These are phyloP conservation scores for Bradynema listronoti DNA, from an alignment of 1,140 invertebrate genomes.

Conservation along the genomic window DNA sequence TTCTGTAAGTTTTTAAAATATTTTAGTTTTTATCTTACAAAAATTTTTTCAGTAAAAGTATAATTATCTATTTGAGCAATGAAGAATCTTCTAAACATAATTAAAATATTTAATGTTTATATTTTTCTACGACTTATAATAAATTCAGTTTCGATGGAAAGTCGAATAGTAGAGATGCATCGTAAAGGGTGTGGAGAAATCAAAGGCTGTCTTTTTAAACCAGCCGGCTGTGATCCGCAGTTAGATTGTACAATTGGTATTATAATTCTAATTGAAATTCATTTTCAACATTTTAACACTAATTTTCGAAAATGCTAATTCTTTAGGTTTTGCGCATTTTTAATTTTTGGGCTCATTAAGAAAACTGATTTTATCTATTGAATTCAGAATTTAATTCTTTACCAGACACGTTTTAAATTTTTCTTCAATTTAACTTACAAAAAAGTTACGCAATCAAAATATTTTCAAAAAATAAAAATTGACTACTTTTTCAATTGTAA, in stretches of 20 bases:
- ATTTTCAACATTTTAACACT: neutral
- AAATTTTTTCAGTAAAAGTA: no score
- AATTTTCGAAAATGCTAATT: neutral
- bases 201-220: constrained; percentile 48
- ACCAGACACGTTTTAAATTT: neutral
- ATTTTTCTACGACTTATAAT: no score
- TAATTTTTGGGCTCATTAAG: neutral
- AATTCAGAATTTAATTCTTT: no score
- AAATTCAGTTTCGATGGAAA: neutral
- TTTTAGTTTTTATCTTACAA: no score
- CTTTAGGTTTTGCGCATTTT: neutral
- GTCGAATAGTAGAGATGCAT: constrained; percentile 1
- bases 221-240: constrained; percentile 42
- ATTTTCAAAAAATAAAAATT: no score
- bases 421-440: neutral
- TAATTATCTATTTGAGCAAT: no score
- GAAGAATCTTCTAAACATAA: no score
- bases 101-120: no score
- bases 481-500: no score
- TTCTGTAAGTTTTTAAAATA: no score
- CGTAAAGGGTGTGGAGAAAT: constrained; percentile 22
- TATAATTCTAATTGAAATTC: neutral
- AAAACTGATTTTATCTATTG: no score
- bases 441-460: no score
- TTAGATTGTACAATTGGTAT: constrained; percentile 44